Evolutionary conservation across 2,113 vertebrate genomes (phyloP), one percentile per base, ranked within the genome.

Genomic region (Petroica traversi): DNA sequence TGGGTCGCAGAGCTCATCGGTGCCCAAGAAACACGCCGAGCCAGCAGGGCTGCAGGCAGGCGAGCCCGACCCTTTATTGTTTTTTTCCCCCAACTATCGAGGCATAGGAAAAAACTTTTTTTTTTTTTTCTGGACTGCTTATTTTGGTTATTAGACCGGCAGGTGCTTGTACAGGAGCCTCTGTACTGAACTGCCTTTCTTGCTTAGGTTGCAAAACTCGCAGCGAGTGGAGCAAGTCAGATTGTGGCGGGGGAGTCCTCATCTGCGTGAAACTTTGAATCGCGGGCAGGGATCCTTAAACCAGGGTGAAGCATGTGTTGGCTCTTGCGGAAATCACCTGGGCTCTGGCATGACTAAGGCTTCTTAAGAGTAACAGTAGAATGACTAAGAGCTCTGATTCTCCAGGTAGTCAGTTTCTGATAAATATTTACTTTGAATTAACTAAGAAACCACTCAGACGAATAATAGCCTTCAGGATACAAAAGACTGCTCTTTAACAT

Each of bases 341-440:
- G 74, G 58, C 51, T 94, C 63, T 51, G 68, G 67, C 63, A 52
- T 96, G 95, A 96, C 94, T 95, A 96, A 96, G 94, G 82, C 25
- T 94, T 92, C 88, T 68, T 58, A 66, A 73, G 89, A 66, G 92
- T 85, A 88, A 11, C 41, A 12, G 66, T 9, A 19, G 41, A 58
- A 76, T 91, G 94, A 89, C 43, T 69, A 82, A 81, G 55, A 36
- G 7, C 29, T 66, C 74, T 74, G 54, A 85, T 78, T 88, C 63
- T 83, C 59, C 51, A 73, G 55, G 63, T 85, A 77, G 88, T 74
- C 72, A 74, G 61, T 85, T 95, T 72, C 88, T 71, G 51, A 57
- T 80, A 88, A 96, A 95, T 94, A 90, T 77, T 95, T 92, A 77
- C 75, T 15, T 79, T 90, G 31, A 83, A 59, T 46, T 83, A 41